Evolutionary conservation across 2,797 vertebrate species (phyloP), one percentile per base, ranked within the genome.

Genomic region (Mareca penelope): DNA sequence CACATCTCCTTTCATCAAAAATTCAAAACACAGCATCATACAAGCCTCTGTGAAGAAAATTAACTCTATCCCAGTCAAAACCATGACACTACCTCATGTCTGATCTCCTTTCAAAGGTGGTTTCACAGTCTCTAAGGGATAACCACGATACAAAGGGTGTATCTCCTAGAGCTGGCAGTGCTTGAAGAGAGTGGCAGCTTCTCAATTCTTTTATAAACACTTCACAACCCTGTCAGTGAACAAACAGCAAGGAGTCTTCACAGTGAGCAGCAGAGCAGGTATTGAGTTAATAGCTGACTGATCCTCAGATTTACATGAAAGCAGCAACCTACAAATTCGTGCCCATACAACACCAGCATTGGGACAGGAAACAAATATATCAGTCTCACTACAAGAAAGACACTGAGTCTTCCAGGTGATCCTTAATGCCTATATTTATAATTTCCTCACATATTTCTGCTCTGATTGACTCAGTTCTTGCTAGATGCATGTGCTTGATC

Each of bases 221-320:
- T 92, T 93, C 68, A 85, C 63, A 95, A 63, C 48, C 63, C 75
- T 94, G 82, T 31, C 82, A 93, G 63, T 1, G 31, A 85, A 39
- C 29, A 80, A 91, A 64, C 53, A 85, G 50, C 1, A 2, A 91
- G 65, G 23, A 92, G 42, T 4, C 61, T 86, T 91, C 85, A 86
- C 55, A 84, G 67, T 0, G 4, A 92, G 73, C 55, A 92, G 70
- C 67, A 84, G 63, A 80, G n/a, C 82, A 84, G 42, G 73, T 91
- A 94, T 88, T 69, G 46, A 92, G 52, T 91, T 84, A 88, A 93
- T 67, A 86, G 59, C 63, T 90, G 80, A 72, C 83, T 94, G 88
- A 91, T 88, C 55, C 59, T 78, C 53, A 91, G 89, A 91, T 92
- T 85, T 78, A 88, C 69, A 82, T 89, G 91, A 88, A 86, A 81